Conservation (phyloP, 2,113 vertebrate genomes). For the Arvicanthis niloticus region DNA sequence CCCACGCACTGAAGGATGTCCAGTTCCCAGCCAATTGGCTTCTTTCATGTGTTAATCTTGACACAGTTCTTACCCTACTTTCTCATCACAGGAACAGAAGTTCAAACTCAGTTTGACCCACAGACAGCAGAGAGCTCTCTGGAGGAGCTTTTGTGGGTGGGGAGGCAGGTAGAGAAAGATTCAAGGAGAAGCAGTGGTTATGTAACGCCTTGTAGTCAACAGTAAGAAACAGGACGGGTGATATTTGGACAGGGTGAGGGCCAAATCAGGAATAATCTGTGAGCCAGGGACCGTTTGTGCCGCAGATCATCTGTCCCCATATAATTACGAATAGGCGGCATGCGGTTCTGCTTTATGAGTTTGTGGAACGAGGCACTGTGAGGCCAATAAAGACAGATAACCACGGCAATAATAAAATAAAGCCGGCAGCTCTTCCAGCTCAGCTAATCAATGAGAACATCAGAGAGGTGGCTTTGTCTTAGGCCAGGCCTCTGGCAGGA, state of each 20-base stretch:
- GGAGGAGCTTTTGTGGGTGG: neutral
- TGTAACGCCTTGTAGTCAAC: neutral
- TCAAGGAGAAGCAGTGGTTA: neutral
- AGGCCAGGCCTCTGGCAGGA: neutral
- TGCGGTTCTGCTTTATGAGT: conserved; percentile 64
- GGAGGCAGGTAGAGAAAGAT: neutral
- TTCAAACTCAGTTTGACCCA: neutral
- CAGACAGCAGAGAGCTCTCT: neutral
- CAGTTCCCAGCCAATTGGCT: neutral
- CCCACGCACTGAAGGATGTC: neutral
- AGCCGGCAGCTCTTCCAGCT: neutral
- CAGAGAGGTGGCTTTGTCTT: conserved; percentile 17
- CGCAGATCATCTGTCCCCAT: conserved; percentile 60
- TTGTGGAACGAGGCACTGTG: conserved; percentile 34
- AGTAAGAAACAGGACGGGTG: neutral
- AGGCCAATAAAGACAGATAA: conserved; percentile 65
- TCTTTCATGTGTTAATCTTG: neutral
- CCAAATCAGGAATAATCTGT: conserved; percentile 58
- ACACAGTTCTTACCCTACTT: neutral
- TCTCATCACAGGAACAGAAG: neutral
- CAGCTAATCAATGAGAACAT: conserved; percentile 22
- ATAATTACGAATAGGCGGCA: conserved; percentile 55
- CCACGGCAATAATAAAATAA: neutral
- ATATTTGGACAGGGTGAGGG: neutral
- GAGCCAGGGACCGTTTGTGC: conserved; percentile 52